These are phyloP conservation scores for Noctua fimbriata DNA, from an alignment of 2,888 invertebrate species.

Conservation along the genomic window DNA sequence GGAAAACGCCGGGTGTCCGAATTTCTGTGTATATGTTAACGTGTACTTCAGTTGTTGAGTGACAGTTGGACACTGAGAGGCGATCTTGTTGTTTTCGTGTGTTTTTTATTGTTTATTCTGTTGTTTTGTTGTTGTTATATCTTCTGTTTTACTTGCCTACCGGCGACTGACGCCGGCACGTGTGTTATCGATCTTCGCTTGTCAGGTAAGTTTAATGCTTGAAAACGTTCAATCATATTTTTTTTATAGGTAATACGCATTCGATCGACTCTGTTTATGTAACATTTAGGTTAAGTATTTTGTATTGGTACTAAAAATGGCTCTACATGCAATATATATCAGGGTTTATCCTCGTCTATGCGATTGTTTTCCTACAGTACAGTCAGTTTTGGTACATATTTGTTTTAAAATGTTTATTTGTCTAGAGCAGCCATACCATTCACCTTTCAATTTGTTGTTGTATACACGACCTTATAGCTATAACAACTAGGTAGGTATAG, in stretches of 20 bases:
- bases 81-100: conserved; percentile 66
- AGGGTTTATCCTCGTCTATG: conserved; percentile 38
- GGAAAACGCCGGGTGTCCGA: conserved; percentile 83
- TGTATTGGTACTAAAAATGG: conserved; percentile 11
- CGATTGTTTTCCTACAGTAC: conserved; percentile 35
- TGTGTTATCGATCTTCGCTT: conserved; percentile 80
- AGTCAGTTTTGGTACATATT: conserved; percentile 16
- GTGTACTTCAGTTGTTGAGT: conserved; percentile 76
- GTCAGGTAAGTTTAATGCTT: conserved; percentile 74
- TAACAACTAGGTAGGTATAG: neutral
- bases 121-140: conserved; percentile 67
- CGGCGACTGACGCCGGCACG: conserved; percentile 77
- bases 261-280: conserved; percentile 34
- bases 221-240: conserved; percentile 51
- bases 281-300: conserved; percentile 42
- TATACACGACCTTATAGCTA: neutral
- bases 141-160: conserved; percentile 68
- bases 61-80: conserved; percentile 72
- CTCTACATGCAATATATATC: conserved; percentile 13
- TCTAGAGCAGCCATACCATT: neutral
- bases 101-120: conserved; percentile 73
- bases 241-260: conserved; percentile 46
- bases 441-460: conserved; percentile 10
- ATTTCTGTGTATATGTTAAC: conserved; percentile 75
- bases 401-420: neutral